Evolutionary conservation across 1,140 invertebrate species (phyloP), one percentile per base, ranked within the genome.

Genomic region (Euwallacea fornicatus): DNA sequence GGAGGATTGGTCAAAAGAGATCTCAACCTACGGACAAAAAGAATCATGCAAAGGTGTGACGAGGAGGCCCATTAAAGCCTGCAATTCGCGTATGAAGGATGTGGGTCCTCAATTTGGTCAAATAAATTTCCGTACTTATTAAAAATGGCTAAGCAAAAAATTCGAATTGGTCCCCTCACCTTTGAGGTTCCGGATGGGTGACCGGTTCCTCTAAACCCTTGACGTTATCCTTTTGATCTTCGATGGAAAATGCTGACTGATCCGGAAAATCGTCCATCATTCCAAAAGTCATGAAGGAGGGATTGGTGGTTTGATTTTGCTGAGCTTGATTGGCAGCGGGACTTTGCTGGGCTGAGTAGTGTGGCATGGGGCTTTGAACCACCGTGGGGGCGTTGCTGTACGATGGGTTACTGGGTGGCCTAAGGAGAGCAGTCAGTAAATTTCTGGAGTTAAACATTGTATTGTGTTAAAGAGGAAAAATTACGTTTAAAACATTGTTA

Each of bases 221-320:
- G 21, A 33, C 21, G 77, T 76, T 80, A 76, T 81, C 79, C 77
- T 79, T 78, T 53, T 75, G 75, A 50, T 79, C 73, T 59, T 80
- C 79, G 68, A 79, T 69, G 61, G 75, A 75, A 77, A 79, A 72
- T 76, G 79, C 79, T 62, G 71, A 74, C 59, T 71, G 75, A 55
- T 82, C 78, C 41, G 42, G 55, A 46, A 42, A 72, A 33, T 86
- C 85, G 76, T 84, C 82, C 66, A 87, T 78, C 41, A 86, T 85
- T 79, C 86, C 87, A 79, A 87, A 88, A 16, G 85, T 80, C 79
- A 86, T 87, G 68, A 82, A 83, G 4, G 55, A 54, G 13, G 15
- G 42, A 2, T 55, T 46, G 41, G 21, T 11, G n/a, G 13, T 42
- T 42, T 72, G 64, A 2, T 63, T 43, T 33, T 71, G 69, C 44